Evolutionary conservation across 2,888 invertebrate genomes (phyloP).

Genomic region (Tanypteryx hageni): DNA sequence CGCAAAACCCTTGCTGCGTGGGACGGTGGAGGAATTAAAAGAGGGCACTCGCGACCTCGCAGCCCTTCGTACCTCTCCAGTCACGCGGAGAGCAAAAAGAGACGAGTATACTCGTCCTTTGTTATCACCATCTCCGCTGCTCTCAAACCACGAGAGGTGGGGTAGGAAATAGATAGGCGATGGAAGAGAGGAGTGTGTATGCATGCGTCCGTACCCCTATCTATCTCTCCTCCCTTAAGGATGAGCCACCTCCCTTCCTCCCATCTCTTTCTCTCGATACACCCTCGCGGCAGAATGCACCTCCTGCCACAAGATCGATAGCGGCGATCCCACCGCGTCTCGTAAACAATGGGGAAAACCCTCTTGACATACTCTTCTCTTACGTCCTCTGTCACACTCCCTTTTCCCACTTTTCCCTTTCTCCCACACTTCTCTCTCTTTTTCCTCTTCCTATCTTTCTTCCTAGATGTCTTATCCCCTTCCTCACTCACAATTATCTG

Average conservation of each 20-base stretch:
- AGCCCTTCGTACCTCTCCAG: background rate
- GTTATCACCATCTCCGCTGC: background rate
- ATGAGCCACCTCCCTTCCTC: background rate
- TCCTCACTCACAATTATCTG: background rate
- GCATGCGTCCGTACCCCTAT: background rate
- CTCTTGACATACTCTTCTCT: background rate
- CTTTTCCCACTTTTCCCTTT: background rate
- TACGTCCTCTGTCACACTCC: background rate
- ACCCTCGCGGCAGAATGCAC: too few species aligned
- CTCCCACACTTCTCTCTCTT: background rate
- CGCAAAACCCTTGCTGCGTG: background rate
- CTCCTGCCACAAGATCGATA: background rate
- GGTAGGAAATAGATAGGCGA: background rate
- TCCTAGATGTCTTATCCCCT: background rate
- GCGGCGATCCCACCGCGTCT: background rate
- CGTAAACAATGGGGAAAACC: constrained; percentile 9
- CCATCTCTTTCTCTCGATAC: background rate
- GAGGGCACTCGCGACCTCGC: background rate
- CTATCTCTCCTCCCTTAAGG: background rate
- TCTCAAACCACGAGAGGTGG: background rate
- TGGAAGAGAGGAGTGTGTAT: background rate
- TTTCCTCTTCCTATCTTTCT: too few species aligned
- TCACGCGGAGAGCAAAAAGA: background rate
- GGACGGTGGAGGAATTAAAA: background rate
- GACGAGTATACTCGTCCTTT: background rate